phyloP scores from a whole-genome alignment of 2,888 invertebrate species.

The Micoletzkya japonica region DNA sequence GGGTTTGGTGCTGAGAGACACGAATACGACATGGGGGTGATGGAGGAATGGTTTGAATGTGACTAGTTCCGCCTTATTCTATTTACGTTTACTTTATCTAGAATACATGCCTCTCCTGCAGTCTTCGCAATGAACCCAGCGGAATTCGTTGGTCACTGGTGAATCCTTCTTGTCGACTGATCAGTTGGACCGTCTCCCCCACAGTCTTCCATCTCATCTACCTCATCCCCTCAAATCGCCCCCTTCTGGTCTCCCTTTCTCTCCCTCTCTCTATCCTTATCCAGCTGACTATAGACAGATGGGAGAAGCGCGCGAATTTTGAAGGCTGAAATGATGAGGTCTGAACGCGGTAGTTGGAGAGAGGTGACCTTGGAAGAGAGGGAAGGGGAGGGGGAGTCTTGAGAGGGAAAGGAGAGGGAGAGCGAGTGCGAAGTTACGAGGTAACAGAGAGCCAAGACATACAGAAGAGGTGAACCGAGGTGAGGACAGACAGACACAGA shows the following conservation, averaged over 20 bases:
- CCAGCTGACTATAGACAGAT: neutral
- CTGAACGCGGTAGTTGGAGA: neutral
- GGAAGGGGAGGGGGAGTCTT: neutral
- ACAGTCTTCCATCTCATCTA: neutral
- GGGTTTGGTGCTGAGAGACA: neutral
- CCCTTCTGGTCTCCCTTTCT: neutral
- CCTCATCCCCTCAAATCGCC: neutral
- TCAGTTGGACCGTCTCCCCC: constrained; percentile 1
- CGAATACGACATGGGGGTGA: neutral
- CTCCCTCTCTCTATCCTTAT: constrained; percentile 1
- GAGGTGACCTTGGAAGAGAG: neutral
- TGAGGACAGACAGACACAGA: too few relatives aligned
- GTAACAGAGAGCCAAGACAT: too few relatives aligned
- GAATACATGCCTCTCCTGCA: too few relatives aligned
- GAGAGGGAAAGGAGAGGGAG: too few relatives aligned
- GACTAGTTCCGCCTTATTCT: too few relatives aligned
- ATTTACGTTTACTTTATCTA: too few relatives aligned
- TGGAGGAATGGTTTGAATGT: neutral
- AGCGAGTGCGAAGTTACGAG: too few relatives aligned
- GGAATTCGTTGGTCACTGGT: too few relatives aligned
- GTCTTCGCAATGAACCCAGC: too few relatives aligned
- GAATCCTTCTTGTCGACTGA: too few relatives aligned
- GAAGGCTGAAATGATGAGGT: neutral
- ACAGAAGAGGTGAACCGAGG: too few relatives aligned
- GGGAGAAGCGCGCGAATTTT: too few relatives aligned